A percentile compares a stretch with the other conserved stretches of the same genome.
Conservation (phyloP, 2,888 invertebrate genomes). For the Platypus cylindrus region DNA sequence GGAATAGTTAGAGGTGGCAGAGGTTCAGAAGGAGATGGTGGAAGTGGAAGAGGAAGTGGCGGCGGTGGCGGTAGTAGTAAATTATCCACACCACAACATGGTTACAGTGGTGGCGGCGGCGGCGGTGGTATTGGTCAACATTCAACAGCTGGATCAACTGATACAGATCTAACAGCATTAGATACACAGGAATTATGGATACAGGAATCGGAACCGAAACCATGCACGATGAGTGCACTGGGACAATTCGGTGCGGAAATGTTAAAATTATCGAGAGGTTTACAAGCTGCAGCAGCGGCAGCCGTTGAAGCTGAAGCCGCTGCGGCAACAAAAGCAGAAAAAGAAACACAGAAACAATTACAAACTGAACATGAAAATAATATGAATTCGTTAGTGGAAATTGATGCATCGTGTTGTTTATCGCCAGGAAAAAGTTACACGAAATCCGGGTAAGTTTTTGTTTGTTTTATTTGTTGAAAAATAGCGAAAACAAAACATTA, state of each 20-base stretch:
- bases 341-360: too few relatives aligned
- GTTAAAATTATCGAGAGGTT: constrained; percentile 68
- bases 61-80: constrained; percentile 20
- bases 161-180: constrained; percentile 71
- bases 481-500: constrained; percentile 5
- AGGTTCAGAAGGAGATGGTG: too few relatives aligned
- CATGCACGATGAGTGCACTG: constrained; percentile 72
- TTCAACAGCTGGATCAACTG: constrained; percentile 68
- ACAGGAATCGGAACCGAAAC: constrained; percentile 53
- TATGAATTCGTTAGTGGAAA: too few relatives aligned
- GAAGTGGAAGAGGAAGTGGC: too few relatives aligned
- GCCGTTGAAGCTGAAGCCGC: constrained; percentile 10
- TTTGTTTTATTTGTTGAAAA: constrained; percentile 3
- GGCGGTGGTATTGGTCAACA: constrained; percentile 26
- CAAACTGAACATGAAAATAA: too few relatives aligned
- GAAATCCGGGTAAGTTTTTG: constrained; percentile 22
- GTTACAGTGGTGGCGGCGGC: too few relatives aligned
- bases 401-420: too few relatives aligned
- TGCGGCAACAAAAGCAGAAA: too few relatives aligned
- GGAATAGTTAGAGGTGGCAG: too few relatives aligned
- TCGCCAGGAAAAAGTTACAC: constrained; percentile 17
- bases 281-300: constrained; percentile 52
- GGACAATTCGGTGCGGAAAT: constrained; percentile 80
- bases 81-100: constrained; percentile 48
- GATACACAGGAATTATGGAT: constrained; percentile 78